Evolutionary conservation across 2,797 vertebrate genomes (phyloP).

Genomic region (Myotis daubentonii): DNA sequence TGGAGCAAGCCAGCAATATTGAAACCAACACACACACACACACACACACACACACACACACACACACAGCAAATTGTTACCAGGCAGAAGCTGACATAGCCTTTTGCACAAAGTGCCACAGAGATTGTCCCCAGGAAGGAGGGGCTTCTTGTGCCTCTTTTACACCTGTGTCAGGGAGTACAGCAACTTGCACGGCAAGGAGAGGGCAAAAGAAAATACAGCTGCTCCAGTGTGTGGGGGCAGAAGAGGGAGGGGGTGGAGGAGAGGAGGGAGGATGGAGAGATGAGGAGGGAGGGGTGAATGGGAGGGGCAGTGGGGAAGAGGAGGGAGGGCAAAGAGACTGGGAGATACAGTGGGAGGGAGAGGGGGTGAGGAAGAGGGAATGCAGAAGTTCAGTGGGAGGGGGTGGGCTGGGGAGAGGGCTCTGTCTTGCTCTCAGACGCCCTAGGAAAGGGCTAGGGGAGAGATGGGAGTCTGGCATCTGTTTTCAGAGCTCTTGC

Average conservation of each 20-base stretch:
- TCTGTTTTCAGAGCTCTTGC: neutral
- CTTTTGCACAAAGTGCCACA: neutral
- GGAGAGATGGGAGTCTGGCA: neutral
- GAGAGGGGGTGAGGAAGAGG: neutral
- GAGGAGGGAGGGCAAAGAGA: no score
- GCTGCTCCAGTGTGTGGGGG: neutral
- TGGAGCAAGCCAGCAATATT: neutral
- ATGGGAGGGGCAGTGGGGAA: neutral
- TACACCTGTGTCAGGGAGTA: neutral
- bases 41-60: no score
- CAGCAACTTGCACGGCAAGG: neutral
- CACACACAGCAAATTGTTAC: neutral
- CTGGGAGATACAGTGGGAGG: neutral
- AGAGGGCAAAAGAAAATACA: neutral
- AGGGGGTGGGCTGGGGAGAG: no score
- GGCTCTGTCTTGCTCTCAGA: neutral
- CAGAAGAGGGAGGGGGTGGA: no score
- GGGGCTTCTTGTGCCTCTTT: neutral
- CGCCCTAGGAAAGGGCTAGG: neutral
- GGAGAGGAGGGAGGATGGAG: no score
- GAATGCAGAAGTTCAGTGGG: neutral
- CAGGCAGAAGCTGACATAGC: neutral
- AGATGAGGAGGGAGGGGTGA: rapidly evolving
- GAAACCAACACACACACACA: neutral
- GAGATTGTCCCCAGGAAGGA: neutral